Evolutionary conservation across 2,797 vertebrate genomes (phyloP).

Genomic region (Euphonia xanthogaster): DNA sequence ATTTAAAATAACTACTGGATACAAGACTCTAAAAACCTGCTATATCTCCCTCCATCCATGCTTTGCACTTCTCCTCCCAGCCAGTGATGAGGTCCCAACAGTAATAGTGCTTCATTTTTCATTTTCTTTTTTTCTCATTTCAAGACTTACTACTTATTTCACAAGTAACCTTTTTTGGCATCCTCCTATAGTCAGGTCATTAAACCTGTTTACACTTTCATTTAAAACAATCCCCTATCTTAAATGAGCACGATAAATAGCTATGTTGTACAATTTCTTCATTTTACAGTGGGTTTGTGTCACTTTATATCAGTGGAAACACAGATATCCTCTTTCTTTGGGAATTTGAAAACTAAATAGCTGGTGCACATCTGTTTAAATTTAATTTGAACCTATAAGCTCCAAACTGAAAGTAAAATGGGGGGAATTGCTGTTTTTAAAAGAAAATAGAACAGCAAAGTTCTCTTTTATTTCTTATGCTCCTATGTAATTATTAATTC

Average conservation of each 20-base stretch:
- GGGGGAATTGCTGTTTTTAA: not conserved
- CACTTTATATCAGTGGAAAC: conserved; percentile 1
- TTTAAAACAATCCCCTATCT: not conserved
- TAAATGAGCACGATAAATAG: conserved; percentile 7
- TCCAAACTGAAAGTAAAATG: conserved; percentile 40
- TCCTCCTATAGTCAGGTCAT: not conserved
- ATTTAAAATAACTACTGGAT: not conserved
- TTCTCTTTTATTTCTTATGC: conserved; percentile 39
- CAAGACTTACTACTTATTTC: not conserved
- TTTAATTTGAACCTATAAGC: conserved; percentile 35
- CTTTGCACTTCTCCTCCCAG: not conserved
- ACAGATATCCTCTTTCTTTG: not conserved
- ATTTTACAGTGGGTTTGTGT: not conserved
- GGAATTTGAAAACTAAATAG: conserved; percentile 42
- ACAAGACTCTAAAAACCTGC: not conserved
- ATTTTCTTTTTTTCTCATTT: conserved; percentile 9
- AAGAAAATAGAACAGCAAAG: conserved; percentile 1
- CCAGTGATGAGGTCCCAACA: not conserved
- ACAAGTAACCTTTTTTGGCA: not conserved
- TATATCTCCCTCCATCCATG: not conserved
- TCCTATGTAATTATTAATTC: not conserved
- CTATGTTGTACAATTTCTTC: not conserved
- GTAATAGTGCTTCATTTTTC: not conserved
- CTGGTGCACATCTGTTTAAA: conserved; percentile 45
- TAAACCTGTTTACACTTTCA: conserved; percentile 4